A percentile compares a stretch with the other conserved stretches of the same genome.
Conservation (phyloP, 2,888 invertebrate species). For the Automeris io region DNA sequence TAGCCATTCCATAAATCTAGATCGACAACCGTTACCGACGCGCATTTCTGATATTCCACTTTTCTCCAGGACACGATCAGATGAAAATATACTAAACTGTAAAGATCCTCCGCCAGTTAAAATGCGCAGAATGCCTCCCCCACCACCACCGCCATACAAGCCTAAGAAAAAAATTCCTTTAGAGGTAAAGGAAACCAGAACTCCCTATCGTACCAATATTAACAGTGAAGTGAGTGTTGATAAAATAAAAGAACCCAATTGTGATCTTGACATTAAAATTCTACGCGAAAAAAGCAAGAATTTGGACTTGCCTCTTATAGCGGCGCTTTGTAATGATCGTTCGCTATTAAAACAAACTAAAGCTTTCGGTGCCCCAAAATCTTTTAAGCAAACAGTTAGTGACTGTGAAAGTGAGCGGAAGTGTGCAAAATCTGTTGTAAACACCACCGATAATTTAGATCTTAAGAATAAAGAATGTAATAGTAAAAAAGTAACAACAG, state of each 20-base stretch:
- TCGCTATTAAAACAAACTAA: conserved; percentile 92
- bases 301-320: conserved; percentile 93
- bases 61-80: conserved; percentile 85
- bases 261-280: conserved; percentile 85
- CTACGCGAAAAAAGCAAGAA: conserved; percentile 92
- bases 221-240: conserved; percentile 45
- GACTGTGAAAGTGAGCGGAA: conserved; percentile 67
- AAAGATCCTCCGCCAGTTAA: conserved; percentile 71
- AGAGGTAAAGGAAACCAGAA: conserved; percentile 58
- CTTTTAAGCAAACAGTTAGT: conserved; percentile 53
- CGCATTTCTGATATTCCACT: conserved; percentile 67
- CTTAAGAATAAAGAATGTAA: conserved; percentile 67
- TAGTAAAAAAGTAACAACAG: conserved; percentile 82
- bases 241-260: conserved; percentile 62
- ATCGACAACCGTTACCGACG: conserved; percentile 80
- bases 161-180: conserved; percentile 74
- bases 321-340: conserved; percentile 94
- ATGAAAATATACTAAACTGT: conserved; percentile 85
- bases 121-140: conserved; percentile 74
- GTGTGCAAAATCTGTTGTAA: conserved; percentile 58
- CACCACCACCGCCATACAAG: conserved; percentile 72
- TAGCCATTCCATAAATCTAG: conserved; percentile 80
- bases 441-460: conserved; percentile 66
- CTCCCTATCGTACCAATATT: conserved; percentile 32
- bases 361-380: conserved; percentile 88